A percentile compares a stretch with the other conserved stretches of the same genome.
These are phyloP conservation scores for Yoshiicerus persimilis DNA, from an alignment of 1,140 invertebrate genomes.

Conservation along the genomic window DNA sequence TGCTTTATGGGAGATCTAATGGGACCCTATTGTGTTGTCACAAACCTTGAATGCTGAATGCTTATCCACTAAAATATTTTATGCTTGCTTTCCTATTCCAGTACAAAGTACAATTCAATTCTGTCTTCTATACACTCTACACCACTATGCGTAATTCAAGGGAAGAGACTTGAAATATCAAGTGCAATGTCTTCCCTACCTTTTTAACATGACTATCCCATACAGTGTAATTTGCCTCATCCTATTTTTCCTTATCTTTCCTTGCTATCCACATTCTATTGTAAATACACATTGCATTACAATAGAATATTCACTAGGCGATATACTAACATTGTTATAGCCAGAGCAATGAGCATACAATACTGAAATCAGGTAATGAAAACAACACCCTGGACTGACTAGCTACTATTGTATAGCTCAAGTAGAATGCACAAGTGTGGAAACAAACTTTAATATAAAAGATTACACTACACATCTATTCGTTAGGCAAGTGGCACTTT, in stretches of 20 bases:
- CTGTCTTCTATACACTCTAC: background rate
- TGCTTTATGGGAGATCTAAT: constrained; percentile 41
- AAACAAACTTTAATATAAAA: background rate
- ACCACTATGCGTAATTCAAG: background rate
- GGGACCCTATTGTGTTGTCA: constrained; percentile 41
- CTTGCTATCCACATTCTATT: background rate
- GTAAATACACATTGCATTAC: constrained; percentile 10
- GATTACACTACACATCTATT: background rate
- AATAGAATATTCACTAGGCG: constrained; percentile 1
- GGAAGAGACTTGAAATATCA: background rate
- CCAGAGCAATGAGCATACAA: no score
- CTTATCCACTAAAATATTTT: constrained; percentile 23
- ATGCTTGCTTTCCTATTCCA: constrained; percentile 33
- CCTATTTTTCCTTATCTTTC: background rate
- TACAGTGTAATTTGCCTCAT: background rate
- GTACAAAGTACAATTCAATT: background rate
- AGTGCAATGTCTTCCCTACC: background rate
- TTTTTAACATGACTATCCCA: background rate
- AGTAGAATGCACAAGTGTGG: background rate
- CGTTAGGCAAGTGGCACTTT: background rate
- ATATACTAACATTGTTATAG: background rate
- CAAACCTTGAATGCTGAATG: constrained; percentile 26
- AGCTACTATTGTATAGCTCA: no score
- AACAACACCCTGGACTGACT: no score
- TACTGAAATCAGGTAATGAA: no score